Conservation (phyloP, 1,140 invertebrate species). For the Megalonaias nervosa region DNA sequence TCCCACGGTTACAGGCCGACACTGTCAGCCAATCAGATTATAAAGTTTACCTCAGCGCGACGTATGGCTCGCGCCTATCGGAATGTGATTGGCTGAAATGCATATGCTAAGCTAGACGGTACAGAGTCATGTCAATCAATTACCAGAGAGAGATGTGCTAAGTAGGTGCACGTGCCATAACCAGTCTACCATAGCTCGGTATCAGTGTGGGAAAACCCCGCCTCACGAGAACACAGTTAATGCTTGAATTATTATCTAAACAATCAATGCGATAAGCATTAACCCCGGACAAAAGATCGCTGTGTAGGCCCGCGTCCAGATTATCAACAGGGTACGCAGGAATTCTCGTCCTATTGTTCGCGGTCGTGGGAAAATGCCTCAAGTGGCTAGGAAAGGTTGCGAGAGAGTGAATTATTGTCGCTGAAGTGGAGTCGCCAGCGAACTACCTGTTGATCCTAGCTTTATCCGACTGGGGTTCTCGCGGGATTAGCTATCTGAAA, state of each 20-base stretch:
- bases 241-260: slow-evolving; percentile 33
- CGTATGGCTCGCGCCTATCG: slow-evolving; percentile 27
- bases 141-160: neutral
- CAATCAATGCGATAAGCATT: slow-evolving; percentile 33
- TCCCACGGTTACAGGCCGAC: slow-evolving; percentile 33
- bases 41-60: neutral
- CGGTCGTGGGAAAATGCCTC: slow-evolving; percentile 40
- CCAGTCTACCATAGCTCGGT: slow-evolving; percentile 20
- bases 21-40: slow-evolving; percentile 28
- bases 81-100: slow-evolving; percentile 21
- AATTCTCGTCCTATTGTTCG: neutral
- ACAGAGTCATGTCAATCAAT: slow-evolving; percentile 28
- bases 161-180: slow-evolving; percentile 27
- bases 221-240: slow-evolving; percentile 29
- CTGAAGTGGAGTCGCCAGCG: too few relatives aligned
- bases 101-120: slow-evolving; percentile 18
- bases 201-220: slow-evolving; percentile 40
- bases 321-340: too few relatives aligned
- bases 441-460: too few relatives aligned
- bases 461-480: too few relatives aligned
- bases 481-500: too few relatives aligned
- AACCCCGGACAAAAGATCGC: too few relatives aligned
- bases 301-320: too few relatives aligned
- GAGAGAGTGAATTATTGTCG: too few relatives aligned
- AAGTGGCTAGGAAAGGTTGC: slow-evolving; percentile 25